phyloP scores from a whole-genome alignment of 1,140 invertebrate species.

The Bombus vancouverensis region DNA sequence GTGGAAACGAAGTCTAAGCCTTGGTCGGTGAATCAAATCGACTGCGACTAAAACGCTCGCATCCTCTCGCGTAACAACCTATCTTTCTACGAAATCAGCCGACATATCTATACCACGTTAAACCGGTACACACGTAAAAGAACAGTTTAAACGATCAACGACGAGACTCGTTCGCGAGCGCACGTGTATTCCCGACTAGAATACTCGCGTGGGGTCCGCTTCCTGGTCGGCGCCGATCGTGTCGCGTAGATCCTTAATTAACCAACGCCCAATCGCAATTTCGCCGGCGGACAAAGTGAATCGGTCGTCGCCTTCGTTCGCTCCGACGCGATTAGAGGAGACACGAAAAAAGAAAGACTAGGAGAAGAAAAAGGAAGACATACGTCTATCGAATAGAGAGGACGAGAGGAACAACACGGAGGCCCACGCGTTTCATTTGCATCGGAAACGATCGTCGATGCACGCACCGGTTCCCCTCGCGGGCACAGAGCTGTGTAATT shows the following conservation, averaged over 20 bases:
- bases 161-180: background rate
- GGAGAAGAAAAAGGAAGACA: too few relatives aligned
- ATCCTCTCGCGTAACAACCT: background rate
- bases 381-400: background rate
- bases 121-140: background rate
- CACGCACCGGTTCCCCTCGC: conserved; percentile 55
- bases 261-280: conserved; percentile 61
- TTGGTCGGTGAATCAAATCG: background rate
- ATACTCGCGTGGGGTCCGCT: conserved; percentile 27
- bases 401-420: background rate
- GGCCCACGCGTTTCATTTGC: conserved; percentile 66
- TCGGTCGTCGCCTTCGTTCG: conserved; percentile 2
- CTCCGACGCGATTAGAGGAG: conserved; percentile 35
- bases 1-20: background rate
- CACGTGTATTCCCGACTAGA: conserved; percentile 6
- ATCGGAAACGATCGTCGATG: conserved; percentile 51
- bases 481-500: conserved; percentile 64
- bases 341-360: background rate
- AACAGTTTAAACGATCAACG: conserved; percentile 5
- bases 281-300: conserved; percentile 44
- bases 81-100: background rate
- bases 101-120: too few relatives aligned
- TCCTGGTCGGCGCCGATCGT: conserved; percentile 55
- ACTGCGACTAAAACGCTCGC: background rate
- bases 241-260: conserved; percentile 56